These are phyloP conservation scores for Phyto melanocephala DNA, from an alignment of 2,888 invertebrate species.

Conservation along the genomic window DNA sequence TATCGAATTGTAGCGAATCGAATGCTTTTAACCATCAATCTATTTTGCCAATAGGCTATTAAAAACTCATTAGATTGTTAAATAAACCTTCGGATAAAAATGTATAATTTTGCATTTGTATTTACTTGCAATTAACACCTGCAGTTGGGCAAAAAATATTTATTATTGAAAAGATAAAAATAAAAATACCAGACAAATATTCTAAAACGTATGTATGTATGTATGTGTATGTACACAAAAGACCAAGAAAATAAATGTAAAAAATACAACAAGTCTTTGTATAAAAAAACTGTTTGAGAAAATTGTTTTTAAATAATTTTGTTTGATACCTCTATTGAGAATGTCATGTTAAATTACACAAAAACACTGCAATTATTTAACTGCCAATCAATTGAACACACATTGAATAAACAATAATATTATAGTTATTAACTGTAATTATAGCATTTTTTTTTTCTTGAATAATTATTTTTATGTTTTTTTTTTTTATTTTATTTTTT, in stretches of 20 bases:
- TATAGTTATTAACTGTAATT: constrained; percentile 35
- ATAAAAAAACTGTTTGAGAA: too few species aligned
- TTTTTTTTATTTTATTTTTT: neutral
- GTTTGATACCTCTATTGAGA: constrained; percentile 38
- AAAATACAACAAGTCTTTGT: too few species aligned
- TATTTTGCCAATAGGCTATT: constrained; percentile 42
- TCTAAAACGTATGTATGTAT: too few species aligned
- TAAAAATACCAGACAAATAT: constrained; percentile 17
- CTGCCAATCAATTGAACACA: constrained; percentile 34
- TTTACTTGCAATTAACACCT: constrained; percentile 60
- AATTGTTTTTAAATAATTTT: too few species aligned
- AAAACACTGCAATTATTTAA: constrained; percentile 48
- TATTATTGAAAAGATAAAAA: neutral
- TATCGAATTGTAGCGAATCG: too few species aligned
- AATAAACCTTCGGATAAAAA: constrained; percentile 32
- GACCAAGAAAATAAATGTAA: too few species aligned
- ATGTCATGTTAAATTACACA: constrained; percentile 56
- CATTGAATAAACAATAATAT: constrained; percentile 7
- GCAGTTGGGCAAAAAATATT: constrained; percentile 18
- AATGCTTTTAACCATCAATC: constrained; percentile 16
- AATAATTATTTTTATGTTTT: neutral
- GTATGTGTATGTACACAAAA: too few species aligned
- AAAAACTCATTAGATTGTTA: constrained; percentile 57
- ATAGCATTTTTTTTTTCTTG: neutral
- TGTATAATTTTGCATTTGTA: constrained; percentile 24